A percentile compares a stretch with the other conserved stretches of the same genome.
phyloP scores from a whole-genome alignment of 1,140 invertebrate species.

The Drosophila novamexicana region DNA sequence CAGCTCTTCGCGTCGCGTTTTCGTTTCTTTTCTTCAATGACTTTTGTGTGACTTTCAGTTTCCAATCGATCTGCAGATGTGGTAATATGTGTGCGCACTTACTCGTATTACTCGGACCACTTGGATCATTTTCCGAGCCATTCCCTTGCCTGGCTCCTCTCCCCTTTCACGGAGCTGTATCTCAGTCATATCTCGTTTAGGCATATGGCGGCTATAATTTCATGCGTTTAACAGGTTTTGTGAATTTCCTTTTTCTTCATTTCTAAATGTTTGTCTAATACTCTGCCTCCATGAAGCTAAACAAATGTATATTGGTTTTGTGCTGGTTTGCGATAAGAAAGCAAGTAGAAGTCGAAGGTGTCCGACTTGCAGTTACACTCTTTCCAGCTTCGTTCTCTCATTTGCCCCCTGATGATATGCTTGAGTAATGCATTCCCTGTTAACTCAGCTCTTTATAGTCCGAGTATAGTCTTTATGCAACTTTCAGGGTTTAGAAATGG shows the following conservation, averaged over 20 bases:
- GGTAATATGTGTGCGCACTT: constrained; percentile 10
- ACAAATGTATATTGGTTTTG: background rate
- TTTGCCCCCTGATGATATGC: too few relatives aligned
- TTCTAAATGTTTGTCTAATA: constrained; percentile 11
- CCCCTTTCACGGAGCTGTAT: background rate
- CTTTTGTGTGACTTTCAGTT: constrained; percentile 20
- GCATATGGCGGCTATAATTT: constrained; percentile 40
- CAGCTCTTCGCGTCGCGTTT: background rate
- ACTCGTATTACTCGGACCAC: constrained; percentile 12
- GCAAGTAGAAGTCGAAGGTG: too few relatives aligned
- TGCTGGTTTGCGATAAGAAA: too few relatives aligned
- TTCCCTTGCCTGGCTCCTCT: background rate
- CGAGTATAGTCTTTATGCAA: too few relatives aligned
- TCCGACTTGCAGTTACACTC: too few relatives aligned
- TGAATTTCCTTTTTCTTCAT: constrained; percentile 61
- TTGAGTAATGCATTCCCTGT: too few relatives aligned
- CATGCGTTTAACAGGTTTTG: constrained; percentile 40
- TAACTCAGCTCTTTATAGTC: too few relatives aligned
- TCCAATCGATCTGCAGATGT: constrained; percentile 20
- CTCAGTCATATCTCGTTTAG: constrained; percentile 23
- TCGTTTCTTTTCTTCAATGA: background rate
- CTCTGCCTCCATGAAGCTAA: background rate
- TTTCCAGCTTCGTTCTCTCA: too few relatives aligned
- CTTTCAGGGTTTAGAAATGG: too few relatives aligned
- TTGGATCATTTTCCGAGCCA: background rate